Evolutionary conservation across 2,797 vertebrate genomes (phyloP).

Genomic region (Spinibarbus caldwelli): DNA sequence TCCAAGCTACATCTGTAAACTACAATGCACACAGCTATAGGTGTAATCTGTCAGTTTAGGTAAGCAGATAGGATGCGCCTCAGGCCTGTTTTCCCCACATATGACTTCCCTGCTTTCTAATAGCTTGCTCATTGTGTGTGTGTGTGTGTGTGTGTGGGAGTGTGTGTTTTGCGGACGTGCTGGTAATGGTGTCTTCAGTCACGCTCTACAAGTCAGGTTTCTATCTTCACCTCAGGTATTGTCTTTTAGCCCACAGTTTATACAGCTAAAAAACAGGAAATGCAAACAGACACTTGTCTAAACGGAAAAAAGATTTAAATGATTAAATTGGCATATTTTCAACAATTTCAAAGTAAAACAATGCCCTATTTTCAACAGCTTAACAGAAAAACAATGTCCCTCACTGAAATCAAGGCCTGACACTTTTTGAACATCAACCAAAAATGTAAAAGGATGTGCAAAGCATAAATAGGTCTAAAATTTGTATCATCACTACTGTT

Average conservation of each 20-base stretch:
- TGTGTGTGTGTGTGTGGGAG: constrained; percentile 3
- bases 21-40: background rate
- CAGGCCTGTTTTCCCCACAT: constrained; percentile 33
- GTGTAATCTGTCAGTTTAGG: constrained; percentile 23
- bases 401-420: background rate
- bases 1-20: background rate
- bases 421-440: background rate
- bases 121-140: constrained; percentile 21
- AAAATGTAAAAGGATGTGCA: too few relatives aligned
- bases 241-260: constrained; percentile 50
- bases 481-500: rapidly evolving
- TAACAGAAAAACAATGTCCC: background rate
- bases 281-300: constrained; percentile 33
- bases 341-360: constrained; percentile 37
- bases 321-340: constrained; percentile 23
- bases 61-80: constrained; percentile 45
- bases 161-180: constrained; percentile 48
- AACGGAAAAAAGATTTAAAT: background rate
- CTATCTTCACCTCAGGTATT: constrained; percentile 51
- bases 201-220: constrained; percentile 44
- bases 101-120: constrained; percentile 43
- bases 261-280: constrained; percentile 50
- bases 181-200: constrained; percentile 44
- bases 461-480: background rate
- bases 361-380: too few relatives aligned